Evolutionary conservation across 2,888 invertebrate species (phyloP), one percentile per base, ranked within the genome.

Genomic region (Copidosoma aretas): DNA sequence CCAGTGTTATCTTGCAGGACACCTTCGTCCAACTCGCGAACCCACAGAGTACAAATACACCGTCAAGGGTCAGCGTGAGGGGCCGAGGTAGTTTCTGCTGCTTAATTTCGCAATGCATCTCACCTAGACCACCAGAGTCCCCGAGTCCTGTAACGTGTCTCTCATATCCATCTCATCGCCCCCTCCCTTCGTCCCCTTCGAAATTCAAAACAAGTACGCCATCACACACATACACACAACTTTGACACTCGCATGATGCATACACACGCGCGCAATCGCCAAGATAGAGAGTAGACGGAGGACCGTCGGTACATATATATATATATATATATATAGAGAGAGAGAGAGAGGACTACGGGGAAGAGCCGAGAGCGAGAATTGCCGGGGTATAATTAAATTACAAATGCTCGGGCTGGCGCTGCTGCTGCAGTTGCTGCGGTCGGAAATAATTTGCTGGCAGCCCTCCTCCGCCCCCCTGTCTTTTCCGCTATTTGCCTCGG

Each of bases 391-490:
- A 80, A 82, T 82, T 80, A 78, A 80, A 81, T 82, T 78, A 79
- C 79, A 77, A 79, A 75, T 76, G 79, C 76, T 77, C 77, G 77
- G 75, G 75, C 73, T 77, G 61, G 77, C 75, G 75, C 73, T 77
- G 61, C 64, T 71, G 75, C 73, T 32, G 32, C 32, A 32, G 32
- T 32, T 77, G 53, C 64, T 71, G 81, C 76, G 80, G 80, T 79
- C 81, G 81, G 81, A 81, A 81, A 82, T 82, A 79, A 82, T 82
- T 82, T 78, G 77, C 74, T 75, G 73, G 71, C 71, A 72, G 78
- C 76, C 75, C 15, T 10, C 19, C 32, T 4, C 5, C 52, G n/a
- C 19, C 52, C 3, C 52, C 21, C 52, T 12, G 52, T 4, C n/a
- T 52, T 19, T 21, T 17, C n/a, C 52, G 52, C 52, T 19, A 32